Evolutionary conservation across 2,797 vertebrate species (phyloP).

Genomic region (Chelmon rostratus): DNA sequence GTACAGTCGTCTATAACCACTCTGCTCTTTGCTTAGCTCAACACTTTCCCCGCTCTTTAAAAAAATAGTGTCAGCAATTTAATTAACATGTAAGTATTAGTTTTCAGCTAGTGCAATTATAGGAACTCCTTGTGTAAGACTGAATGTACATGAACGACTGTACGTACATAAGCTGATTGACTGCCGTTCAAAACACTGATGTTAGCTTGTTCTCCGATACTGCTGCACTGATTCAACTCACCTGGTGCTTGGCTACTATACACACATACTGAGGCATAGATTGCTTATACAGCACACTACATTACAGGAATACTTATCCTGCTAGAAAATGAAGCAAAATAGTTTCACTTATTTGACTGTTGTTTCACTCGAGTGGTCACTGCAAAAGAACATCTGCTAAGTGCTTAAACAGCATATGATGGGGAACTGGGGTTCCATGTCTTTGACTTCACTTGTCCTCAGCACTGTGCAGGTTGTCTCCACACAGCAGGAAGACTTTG

Average conservation of each 20-base stretch:
- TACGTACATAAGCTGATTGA: neutral
- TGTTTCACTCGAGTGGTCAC: neutral
- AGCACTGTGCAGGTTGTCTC: neutral
- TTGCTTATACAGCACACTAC: neutral
- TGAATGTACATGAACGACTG: too few species aligned
- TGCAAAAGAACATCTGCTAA: conserved; percentile 5
- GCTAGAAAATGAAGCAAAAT: neutral
- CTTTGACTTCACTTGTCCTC: conserved; percentile 4
- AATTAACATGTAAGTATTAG: neutral
- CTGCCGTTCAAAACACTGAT: neutral
- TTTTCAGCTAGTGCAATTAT: neutral
- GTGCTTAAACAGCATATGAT: neutral
- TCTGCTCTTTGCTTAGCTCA: neutral
- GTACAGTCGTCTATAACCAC: neutral
- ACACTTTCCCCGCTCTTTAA: neutral
- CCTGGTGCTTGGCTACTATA: too few species aligned
- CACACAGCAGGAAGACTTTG: neutral
- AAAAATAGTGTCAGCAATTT: neutral
- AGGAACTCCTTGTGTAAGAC: neutral
- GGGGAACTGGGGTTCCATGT: neutral
- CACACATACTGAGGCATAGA: neutral
- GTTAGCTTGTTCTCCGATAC: neutral
- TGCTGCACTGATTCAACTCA: neutral
- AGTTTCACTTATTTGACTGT: neutral
- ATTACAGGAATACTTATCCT: neutral